Base-by-base conservation (phyloP, 1,140 invertebrate species). In the Homarus americanus region DNA sequence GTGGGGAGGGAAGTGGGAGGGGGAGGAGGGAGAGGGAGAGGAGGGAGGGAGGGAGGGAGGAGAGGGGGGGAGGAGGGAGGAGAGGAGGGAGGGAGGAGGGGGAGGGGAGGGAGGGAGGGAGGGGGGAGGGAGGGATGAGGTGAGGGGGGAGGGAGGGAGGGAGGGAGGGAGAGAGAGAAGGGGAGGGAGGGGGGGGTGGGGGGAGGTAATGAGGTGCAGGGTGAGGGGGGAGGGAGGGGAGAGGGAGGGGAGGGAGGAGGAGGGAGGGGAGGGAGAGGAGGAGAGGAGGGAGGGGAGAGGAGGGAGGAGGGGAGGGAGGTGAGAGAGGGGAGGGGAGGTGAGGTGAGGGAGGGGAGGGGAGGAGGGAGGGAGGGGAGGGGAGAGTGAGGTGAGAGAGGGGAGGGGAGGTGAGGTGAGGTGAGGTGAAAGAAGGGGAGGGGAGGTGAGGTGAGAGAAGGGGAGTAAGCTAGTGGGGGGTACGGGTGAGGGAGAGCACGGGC, bases 291-390 rank as follows among this genome's bases (percentile, higher is more conserved):
- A 20, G 28, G 53, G 32, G 28, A 32, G 34, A 28, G 20, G 79
- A 32, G 12, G 79, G 58, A 38, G 69, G 66, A 28, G 32, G 66
- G 28, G 69, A 28, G 40, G 41, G 28, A 20, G 32, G n/a, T 4
- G 28, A 28, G 44, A 34, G 78, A 34, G 78, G 32, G 78, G 32
- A 34, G 44, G 44, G 44, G 4, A 79, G 40, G 32, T 36, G 38
- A 38, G 75, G 10, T 10, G 36, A 32, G 36, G 75, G 9, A 32
- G 36, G 32, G 24, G 38, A 78, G 75, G 24, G 75, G 36, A 32
- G 36, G 32, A 78, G 75, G 36, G 75, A 78, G 75, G 10, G 75
- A 78, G 75, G 24, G 38, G 32, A 24, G 36, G 75, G 24, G 75
- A 78, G 32, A n/a, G 36, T 4, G 36, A 34, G 32, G 38, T 7